These are phyloP conservation scores for Archegozetes longisetosus DNA, from an alignment of 1,140 invertebrate species.

Conservation along the genomic window DNA sequence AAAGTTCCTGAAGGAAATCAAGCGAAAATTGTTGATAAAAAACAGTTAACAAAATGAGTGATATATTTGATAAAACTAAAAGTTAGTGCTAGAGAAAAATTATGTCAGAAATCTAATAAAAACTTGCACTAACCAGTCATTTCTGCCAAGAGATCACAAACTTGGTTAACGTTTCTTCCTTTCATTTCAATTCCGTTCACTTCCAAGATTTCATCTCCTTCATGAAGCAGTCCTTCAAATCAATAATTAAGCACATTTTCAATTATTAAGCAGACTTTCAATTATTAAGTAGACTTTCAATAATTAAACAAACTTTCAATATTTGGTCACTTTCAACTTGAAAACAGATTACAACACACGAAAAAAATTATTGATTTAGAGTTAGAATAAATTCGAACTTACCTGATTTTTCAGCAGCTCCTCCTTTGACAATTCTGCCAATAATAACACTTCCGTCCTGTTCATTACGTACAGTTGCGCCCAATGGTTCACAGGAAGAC, in stretches of 20 bases:
- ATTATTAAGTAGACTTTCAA: too few relatives aligned
- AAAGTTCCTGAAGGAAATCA: slow-evolving; percentile 22
- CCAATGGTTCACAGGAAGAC: slow-evolving; percentile 63
- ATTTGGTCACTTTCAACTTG: too few relatives aligned
- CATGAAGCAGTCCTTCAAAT: slow-evolving; percentile 57
- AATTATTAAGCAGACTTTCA: too few relatives aligned
- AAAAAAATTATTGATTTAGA: too few relatives aligned
- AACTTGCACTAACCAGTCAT: slow-evolving; percentile 15
- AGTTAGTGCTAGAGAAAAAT: not conserved
- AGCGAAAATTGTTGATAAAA: not conserved
- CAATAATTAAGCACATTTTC: too few relatives aligned
- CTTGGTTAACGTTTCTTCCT: slow-evolving; percentile 91
- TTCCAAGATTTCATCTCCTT: slow-evolving; percentile 91
- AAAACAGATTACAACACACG: too few relatives aligned
- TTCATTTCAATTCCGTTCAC: slow-evolving; percentile 71
- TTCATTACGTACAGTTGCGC: slow-evolving; percentile 38
- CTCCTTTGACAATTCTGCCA: slow-evolving; percentile 38
- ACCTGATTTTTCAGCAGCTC: slow-evolving; percentile 37
- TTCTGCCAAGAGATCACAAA: slow-evolving; percentile 68
- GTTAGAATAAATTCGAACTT: too few relatives aligned
- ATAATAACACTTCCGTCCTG: slow-evolving; percentile 33
- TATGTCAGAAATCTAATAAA: not conserved
- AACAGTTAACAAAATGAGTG: not conserved
- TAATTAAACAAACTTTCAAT: too few relatives aligned
- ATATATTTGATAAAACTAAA: not conserved